These are phyloP conservation scores for Otus sunia DNA, from an alignment of 2,113 vertebrate species.

Conservation along the genomic window DNA sequence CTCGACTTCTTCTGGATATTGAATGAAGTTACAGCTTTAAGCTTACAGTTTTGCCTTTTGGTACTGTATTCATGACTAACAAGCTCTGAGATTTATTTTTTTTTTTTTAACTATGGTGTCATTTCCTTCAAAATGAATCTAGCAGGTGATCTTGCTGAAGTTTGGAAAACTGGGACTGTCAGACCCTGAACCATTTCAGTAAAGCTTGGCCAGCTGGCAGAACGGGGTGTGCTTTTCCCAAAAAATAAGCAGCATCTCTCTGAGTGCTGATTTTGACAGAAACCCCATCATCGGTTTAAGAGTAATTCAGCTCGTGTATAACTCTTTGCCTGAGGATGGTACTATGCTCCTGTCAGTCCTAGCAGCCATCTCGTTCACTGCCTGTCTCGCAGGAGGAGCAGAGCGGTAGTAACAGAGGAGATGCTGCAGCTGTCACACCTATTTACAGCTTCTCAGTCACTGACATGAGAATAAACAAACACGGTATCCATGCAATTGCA, in stretches of 20 bases:
- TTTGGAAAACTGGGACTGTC: background rate
- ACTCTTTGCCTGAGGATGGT: slow-evolving; percentile 13
- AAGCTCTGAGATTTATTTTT: background rate
- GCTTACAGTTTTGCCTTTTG: background rate
- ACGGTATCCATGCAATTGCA: background rate
- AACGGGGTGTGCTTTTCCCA: background rate
- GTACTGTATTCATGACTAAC: background rate
- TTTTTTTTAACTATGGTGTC: background rate
- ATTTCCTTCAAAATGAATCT: background rate
- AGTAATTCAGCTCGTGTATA: background rate
- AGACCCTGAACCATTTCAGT: background rate
- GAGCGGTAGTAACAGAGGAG: slow-evolving; percentile 3
- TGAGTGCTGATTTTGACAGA: background rate
- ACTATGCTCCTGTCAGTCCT: slow-evolving; percentile 11
- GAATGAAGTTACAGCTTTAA: background rate
- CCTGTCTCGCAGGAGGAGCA: background rate
- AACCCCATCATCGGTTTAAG: background rate
- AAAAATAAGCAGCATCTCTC: background rate
- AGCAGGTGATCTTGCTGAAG: background rate
- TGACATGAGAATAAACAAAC: slow-evolving; percentile 19
- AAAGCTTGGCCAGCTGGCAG: background rate
- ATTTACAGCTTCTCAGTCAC: slow-evolving; percentile 13
- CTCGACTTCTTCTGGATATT: background rate
- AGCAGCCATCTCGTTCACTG: background rate
- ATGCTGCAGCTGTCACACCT: slow-evolving; percentile 33